Conservation (phyloP, 2,113 vertebrate genomes). For the Tyto alba region DNA sequence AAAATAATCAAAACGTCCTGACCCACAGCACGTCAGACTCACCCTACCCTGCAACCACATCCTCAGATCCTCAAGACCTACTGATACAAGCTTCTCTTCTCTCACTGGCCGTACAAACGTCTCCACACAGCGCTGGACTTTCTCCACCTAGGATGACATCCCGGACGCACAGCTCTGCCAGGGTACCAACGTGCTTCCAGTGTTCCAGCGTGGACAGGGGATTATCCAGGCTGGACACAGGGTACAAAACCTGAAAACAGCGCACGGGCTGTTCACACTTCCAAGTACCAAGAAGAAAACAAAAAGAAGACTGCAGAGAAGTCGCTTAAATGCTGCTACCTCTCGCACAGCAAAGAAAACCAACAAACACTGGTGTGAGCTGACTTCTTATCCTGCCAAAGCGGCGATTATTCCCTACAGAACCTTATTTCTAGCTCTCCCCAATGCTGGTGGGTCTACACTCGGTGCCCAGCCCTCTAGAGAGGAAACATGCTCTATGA, state of each 20-base stretch:
- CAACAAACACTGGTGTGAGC: not conserved
- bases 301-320: not conserved
- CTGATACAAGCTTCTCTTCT: not conserved
- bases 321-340: not conserved
- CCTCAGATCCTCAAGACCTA: not conserved
- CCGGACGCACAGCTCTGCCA: not conserved
- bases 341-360: not conserved
- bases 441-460: not conserved
- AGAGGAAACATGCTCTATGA: not conserved
- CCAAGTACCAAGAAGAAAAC: not conserved
- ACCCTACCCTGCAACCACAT: not conserved
- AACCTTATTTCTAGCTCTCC: not conserved
- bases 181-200: not conserved
- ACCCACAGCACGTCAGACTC: not conserved
- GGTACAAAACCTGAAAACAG: not conserved
- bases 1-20: not conserved
- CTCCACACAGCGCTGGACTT: not conserved
- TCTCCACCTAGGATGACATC: not conserved
- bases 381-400: not conserved
- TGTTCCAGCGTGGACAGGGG: not conserved
- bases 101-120: not conserved
- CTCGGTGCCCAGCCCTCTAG: not conserved
- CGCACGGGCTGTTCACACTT: not conserved
- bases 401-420: not conserved
- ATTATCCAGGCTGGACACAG: not conserved